Evolutionary conservation across 2,113 vertebrate genomes (phyloP), one percentile per base, ranked within the genome.

Genomic region (Clinocottus analis): DNA sequence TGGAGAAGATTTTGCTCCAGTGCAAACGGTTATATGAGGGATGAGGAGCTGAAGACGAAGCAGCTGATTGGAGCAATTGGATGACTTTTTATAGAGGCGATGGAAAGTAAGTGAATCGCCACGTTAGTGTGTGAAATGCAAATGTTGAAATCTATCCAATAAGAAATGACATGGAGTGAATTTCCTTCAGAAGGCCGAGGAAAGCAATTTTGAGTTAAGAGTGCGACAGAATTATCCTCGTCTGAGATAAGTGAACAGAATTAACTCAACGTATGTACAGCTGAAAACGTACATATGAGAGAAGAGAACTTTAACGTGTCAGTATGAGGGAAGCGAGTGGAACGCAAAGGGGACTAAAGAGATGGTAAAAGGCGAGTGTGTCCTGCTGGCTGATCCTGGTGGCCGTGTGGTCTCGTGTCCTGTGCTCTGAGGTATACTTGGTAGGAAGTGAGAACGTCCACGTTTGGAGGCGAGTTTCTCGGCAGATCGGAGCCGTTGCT

Each of bases 341-440:
- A 55, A 39, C 39, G 53, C 10, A 67, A n/a, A 31, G 14, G 49
- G 49, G 17, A 74, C 25, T 60, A 64, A 31, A 53, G 68, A 66
- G 66, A 79, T 53, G 65, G 61, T n/a, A 19, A 71, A 47, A 66
- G 75, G 77, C 77, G 79, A 80, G 71, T 83, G 82, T 77, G 75
- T 77, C 82, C 9, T 85, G 76, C 81, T 84, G 76, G 79, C 67
- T 84, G 79, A 79, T 85, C 72, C 80, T 79, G 67, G 61, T 79
- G 80, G 87, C 83, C 84, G 77, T 88, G 86, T 89, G 89, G 89
- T 89, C 87, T 89, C 80, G 87, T 93, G 90, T 84, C 82, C 86
- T 87, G 87, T 91, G 90, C 84, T 93, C 88, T 94, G 93, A 95
- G 94, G 93, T 94, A 93, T 93, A 90, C 66, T 88, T 89, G 74